These are phyloP conservation scores for Helicoverpa zea DNA, from an alignment of 1,140 invertebrate genomes.

Conservation along the genomic window DNA sequence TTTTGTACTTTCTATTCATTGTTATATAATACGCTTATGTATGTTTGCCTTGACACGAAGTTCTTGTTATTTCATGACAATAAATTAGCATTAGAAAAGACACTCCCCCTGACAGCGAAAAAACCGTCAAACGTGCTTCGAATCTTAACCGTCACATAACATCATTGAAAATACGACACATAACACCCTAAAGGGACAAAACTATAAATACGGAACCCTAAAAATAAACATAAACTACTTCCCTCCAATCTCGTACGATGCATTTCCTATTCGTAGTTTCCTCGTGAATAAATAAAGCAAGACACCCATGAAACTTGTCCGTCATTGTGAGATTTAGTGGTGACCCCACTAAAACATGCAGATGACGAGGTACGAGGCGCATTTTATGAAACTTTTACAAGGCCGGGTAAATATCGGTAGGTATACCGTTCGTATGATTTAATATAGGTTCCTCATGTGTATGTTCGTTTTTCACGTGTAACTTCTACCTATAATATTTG, in stretches of 20 bases:
- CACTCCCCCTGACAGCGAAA: neutral
- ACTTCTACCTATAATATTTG: too few species aligned
- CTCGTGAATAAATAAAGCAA: slow-evolving; percentile 46
- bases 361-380: slow-evolving; percentile 57
- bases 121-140: neutral
- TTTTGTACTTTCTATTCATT: too few species aligned
- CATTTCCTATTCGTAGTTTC: slow-evolving; percentile 20
- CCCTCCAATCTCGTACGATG: slow-evolving; percentile 22
- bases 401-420: slow-evolving; percentile 21
- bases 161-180: slow-evolving; percentile 17
- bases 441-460: slow-evolving; percentile 5
- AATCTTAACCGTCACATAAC: neutral
- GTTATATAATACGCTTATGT: too few species aligned
- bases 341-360: slow-evolving; percentile 55
- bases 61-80: too few species aligned
- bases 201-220: slow-evolving; percentile 4
- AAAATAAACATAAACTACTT: slow-evolving; percentile 12
- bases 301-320: slow-evolving; percentile 42
- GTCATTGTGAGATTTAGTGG: slow-evolving; percentile 49
- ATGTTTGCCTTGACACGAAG: too few species aligned
- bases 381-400: slow-evolving; percentile 61
- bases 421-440: slow-evolving; percentile 33
- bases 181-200: neutral
- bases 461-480: slow-evolving; percentile 8
- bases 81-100: neutral